phyloP scores from a whole-genome alignment of 2,797 vertebrate species.

The Xenops minutus region DNA sequence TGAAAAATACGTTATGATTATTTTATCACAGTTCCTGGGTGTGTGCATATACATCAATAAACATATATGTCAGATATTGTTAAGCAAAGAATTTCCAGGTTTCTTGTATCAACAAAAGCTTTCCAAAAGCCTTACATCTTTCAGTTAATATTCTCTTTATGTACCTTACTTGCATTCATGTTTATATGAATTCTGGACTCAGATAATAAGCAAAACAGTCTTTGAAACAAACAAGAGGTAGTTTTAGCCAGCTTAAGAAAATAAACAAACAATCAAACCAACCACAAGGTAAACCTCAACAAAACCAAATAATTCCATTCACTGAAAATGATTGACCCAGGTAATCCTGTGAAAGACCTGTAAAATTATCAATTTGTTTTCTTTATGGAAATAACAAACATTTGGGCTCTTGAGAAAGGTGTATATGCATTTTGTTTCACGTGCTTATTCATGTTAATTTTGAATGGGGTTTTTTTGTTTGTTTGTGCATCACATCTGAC shows the following conservation, averaged over 20 bases:
- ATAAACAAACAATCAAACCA: background rate
- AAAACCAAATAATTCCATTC: background rate
- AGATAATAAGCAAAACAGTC: background rate
- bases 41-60: background rate
- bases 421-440: background rate
- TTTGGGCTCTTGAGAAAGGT: background rate
- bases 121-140: background rate
- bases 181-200: background rate
- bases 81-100: background rate
- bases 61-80: background rate
- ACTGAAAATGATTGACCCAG: background rate
- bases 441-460: background rate
- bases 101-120: background rate
- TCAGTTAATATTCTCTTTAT: background rate
- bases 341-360: background rate
- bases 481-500: background rate
- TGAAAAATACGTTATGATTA: background rate
- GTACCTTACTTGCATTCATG: background rate
- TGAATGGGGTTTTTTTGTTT: background rate
- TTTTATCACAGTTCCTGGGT: background rate
- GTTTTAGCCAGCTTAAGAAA: background rate
- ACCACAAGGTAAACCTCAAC: background rate
- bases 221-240: background rate
- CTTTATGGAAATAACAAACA: background rate
- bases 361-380: background rate